A percentile compares a stretch with the other conserved stretches of the same genome.
These are phyloP conservation scores for Mythimna pallens DNA, from an alignment of 2,888 invertebrate genomes.

Conservation along the genomic window DNA sequence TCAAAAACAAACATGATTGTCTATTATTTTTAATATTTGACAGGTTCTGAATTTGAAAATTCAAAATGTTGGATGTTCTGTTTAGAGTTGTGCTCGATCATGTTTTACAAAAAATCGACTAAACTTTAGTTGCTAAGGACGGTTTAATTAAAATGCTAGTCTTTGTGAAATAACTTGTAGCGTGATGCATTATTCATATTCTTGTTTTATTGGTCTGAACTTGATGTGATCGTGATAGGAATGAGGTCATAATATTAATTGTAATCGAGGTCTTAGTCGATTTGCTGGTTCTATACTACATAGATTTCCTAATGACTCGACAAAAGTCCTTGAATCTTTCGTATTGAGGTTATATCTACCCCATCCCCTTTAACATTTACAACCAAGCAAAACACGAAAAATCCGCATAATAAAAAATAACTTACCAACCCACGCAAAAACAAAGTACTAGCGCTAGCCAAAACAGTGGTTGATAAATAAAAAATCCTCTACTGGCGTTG, in stretches of 20 bases:
- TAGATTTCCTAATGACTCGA: conserved; percentile 12
- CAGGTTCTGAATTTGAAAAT: conserved; percentile 25
- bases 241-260: conserved; percentile 23
- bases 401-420: conserved; percentile 51
- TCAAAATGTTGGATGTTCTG: not conserved
- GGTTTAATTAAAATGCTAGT: conserved; percentile 22
- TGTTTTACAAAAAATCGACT: conserved; percentile 24
- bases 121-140: not conserved
- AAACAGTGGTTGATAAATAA: conserved; percentile 70
- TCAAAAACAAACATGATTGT: conserved; percentile 28
- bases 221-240: conserved; percentile 23
- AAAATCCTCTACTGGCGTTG: conserved; percentile 74
- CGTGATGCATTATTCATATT: conserved; percentile 37
- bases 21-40: not conserved
- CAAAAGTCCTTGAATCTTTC: conserved; percentile 33
- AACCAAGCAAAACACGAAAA: conserved; percentile 36
- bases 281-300: not conserved
- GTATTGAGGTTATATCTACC: conserved; percentile 24
- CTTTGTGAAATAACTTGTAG: conserved; percentile 6
- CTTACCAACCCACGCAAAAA: conserved; percentile 45
- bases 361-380: conserved; percentile 7
- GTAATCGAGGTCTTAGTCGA: not conserved
- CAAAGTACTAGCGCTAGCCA: conserved; percentile 47
- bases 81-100: conserved; percentile 2
- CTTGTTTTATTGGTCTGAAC: conserved; percentile 34